A percentile compares a stretch with the other conserved stretches of the same genome.
These are phyloP conservation scores for Epinephelus awoara DNA, from an alignment of 2,797 vertebrate genomes.

Conservation along the genomic window DNA sequence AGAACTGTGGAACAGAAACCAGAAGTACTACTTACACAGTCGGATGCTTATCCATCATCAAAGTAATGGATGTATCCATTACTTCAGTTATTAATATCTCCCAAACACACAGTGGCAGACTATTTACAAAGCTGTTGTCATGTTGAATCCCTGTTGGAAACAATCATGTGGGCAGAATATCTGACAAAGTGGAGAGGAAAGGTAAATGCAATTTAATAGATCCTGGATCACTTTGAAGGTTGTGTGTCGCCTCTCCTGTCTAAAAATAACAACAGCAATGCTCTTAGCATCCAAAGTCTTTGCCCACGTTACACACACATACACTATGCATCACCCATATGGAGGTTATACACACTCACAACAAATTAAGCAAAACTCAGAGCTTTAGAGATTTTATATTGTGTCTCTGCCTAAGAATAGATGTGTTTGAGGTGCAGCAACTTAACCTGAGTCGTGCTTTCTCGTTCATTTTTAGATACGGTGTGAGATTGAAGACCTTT, in stretches of 20 bases:
- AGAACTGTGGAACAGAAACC: slow-evolving; percentile 26
- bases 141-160: neutral
- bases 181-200: neutral
- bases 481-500: neutral
- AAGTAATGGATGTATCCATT: neutral
- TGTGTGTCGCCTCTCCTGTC: slow-evolving; percentile 4
- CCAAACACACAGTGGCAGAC: neutral
- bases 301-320: neutral
- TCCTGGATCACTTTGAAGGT: slow-evolving; percentile 1
- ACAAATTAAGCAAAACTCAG: neutral
- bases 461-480: neutral
- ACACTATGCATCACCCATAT: neutral
- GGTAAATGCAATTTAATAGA: neutral
- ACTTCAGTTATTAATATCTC: slow-evolving; percentile 21
- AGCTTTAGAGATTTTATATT: neutral
- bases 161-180: neutral
- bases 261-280: neutral
- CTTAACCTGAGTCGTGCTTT: neutral
- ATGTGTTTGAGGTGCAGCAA: neutral
- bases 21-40: neutral
- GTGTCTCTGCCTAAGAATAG: neutral
- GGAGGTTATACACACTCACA: neutral
- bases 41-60: slow-evolving; percentile 12
- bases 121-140: neutral
- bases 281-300: neutral